Base-by-base conservation (phyloP, 2,797 vertebrate genomes). In the Mareca penelope region DNA sequence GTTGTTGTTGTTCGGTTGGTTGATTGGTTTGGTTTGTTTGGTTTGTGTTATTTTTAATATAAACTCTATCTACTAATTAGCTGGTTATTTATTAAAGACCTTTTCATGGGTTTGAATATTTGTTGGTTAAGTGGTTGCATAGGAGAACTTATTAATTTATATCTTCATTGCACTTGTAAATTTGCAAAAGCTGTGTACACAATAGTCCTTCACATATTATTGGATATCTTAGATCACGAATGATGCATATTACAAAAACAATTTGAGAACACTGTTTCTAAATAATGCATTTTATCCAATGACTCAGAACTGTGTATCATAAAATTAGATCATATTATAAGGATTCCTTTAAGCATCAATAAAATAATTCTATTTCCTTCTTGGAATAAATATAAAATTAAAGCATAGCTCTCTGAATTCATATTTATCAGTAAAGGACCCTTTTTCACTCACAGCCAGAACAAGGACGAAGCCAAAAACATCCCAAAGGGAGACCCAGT, bases 61-160 rank as follows among this genome's bases (percentile, higher is more conserved):
- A 96, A 94, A 87, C 73, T 93, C 73, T 94, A 78, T 94, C 53
- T 90, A 80, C 37, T 93, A 94, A 85, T 93, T 85, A 96, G 61
- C 64, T 87, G 90, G 87, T 95, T 86, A 92, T 94, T 91, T 92
- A 89, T 92, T 96, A 82, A 90, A 95, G 57, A 68, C 8, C 29
- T 86, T 73, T 84, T 95, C 94, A 96, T 90, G 80, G 88, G 63
- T 95, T 95, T 93, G 60, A 50, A 57, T 26, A 70, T 78, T 46
- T n/a, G 22, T 42, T 65, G 44, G 21, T 61, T 75, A 50, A 29
- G n/a, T 63, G 31, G n/a, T 24, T 75, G 29, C 46, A 50, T 10
- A 48, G 50, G 19, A 75, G 31, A 79, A 37, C 31, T 29, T 12
- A 12, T 40, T 75, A 10, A 33, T 44, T 75, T 65, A 67, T 75